These are phyloP conservation scores for Macrophya alboannulata DNA, from an alignment of 2,888 invertebrate genomes.

Conservation along the genomic window DNA sequence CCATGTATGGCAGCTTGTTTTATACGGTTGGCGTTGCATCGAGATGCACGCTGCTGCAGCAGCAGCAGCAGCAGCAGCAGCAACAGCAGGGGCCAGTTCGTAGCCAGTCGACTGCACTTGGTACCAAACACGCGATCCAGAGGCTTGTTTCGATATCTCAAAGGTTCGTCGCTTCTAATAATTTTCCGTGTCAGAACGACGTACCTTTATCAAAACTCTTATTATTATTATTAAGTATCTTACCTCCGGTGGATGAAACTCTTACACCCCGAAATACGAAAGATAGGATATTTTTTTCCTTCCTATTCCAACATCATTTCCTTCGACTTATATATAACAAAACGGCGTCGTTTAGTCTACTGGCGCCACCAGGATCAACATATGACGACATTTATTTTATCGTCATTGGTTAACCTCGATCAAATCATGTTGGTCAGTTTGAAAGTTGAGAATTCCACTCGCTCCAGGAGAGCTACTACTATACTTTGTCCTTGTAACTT, in stretches of 20 bases:
- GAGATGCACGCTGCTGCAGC: conserved; percentile 66
- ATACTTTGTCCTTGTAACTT: conserved; percentile 48
- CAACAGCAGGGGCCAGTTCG: conserved; percentile 63
- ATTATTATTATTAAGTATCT: not conserved
- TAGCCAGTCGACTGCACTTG: conserved; percentile 62
- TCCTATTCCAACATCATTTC: not conserved
- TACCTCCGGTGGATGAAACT: not conserved
- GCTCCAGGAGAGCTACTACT: not conserved
- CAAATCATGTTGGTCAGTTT: conserved; percentile 50
- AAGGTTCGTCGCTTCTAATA: conserved; percentile 53
- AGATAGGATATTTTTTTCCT: not conserved
- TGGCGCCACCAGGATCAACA: conserved; percentile 5
- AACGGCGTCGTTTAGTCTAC: not conserved
- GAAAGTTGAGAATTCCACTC: conserved; percentile 49
- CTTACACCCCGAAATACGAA: not conserved
- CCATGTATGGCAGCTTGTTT: conserved; percentile 80
- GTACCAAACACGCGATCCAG: conserved; percentile 65
- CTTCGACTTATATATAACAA: not conserved
- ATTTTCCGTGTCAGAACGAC: conserved; percentile 47
- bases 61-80: conserved; percentile 38
- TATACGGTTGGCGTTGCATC: conserved; percentile 75
- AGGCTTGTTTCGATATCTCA: conserved; percentile 56
- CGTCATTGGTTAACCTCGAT: conserved; percentile 29
- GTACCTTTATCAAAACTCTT: not conserved
- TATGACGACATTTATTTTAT: conserved; percentile 8